Evolutionary conservation across 2,797 vertebrate species (phyloP), one percentile per base, ranked within the genome.

Genomic region (Acipenser oxyrinchus): DNA sequence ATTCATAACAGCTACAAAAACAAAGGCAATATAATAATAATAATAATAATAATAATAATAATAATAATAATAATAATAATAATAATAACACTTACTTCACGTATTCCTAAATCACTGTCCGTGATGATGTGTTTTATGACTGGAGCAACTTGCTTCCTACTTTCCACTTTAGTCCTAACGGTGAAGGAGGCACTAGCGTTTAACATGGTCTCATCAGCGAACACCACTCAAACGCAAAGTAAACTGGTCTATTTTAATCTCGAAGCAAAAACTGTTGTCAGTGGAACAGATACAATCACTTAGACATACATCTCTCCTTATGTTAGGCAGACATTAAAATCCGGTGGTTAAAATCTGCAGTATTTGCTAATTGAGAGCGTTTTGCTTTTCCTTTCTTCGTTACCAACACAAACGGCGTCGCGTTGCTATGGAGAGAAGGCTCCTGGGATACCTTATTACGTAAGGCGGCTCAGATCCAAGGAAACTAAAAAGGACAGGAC

Each of bases 1-100:
- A 4, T 49, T 8, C 11, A 49, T 68, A 49, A 51, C 10, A 10
- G 50, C 37, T 37, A 37, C 37, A 37, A 37, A 37, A 5, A 37
- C 37, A 37, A 62, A 18, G 18, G 13, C 37, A 12, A n/a, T 12
- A 9, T 15, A 50, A 50, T 23, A 61, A 10, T 37, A 64, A 4
- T 50, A 48, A 12, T 15, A 51, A 11, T 63, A 12, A 11, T 23
- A 12, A 51, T 48, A 10, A 64, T 51, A 51, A 12, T 65, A 10
- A 8, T 60, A 5, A 61, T 53, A 50, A 57, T 18, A 55, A 23
- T 15, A 37, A 18, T 3, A 6, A 50, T 61, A 53, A 18, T 51
- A 67, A 61, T 3, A 63, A 8, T 57, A 37, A 66, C 73, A 49
- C 68, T 66, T 52, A 87, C 86, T 84, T 83, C 68, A 7, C 61